phyloP scores from a whole-genome alignment of 2,797 vertebrate species.

The Enteromius argenteus region DNA sequence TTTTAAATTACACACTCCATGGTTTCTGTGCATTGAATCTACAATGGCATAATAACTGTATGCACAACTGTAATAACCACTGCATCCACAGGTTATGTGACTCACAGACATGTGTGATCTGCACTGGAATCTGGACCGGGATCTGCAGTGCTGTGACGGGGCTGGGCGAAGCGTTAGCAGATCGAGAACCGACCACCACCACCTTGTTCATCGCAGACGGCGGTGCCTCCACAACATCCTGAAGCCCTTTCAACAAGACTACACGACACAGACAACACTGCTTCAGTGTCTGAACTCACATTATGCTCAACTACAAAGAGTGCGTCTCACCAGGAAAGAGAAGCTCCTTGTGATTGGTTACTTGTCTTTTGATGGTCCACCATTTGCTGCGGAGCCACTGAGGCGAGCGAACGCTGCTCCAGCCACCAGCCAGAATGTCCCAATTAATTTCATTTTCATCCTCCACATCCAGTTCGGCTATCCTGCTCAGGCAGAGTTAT shows the following conservation, averaged over 20 bases:
- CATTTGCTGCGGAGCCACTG: conserved; percentile 99
- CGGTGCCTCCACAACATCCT: conserved; percentile 89
- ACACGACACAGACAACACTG: conserved; percentile 43
- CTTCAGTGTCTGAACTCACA: not conserved
- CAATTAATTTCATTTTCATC: conserved; percentile 97
- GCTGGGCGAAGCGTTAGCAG: conserved; percentile 73
- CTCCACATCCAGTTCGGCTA: conserved; percentile 88
- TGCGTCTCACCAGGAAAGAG: conserved; percentile 76
- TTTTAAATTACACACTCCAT: too few species aligned
- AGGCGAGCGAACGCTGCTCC: conserved; percentile 97
- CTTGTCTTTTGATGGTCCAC: conserved; percentile 99
- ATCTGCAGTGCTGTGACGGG: conserved; percentile 92
- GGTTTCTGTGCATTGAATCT: not conserved
- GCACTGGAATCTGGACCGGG: conserved; percentile 96
- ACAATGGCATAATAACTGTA: too few species aligned
- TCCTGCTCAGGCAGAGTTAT: conserved; percentile 77
- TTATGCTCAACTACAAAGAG: not conserved
- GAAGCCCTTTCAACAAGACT: conserved; percentile 96
- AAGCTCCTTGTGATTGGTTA: conserved; percentile 97
- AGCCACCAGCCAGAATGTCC: conserved; percentile 95
- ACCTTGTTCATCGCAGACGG: conserved; percentile 71
- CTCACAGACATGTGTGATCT: conserved; percentile 97
- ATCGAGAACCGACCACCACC: conserved; percentile 75
- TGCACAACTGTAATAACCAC: too few species aligned
- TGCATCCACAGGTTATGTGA: conserved; percentile 29